phyloP scores from a whole-genome alignment of 2,113 vertebrate species.

The Gambusia holbrooki region DNA sequence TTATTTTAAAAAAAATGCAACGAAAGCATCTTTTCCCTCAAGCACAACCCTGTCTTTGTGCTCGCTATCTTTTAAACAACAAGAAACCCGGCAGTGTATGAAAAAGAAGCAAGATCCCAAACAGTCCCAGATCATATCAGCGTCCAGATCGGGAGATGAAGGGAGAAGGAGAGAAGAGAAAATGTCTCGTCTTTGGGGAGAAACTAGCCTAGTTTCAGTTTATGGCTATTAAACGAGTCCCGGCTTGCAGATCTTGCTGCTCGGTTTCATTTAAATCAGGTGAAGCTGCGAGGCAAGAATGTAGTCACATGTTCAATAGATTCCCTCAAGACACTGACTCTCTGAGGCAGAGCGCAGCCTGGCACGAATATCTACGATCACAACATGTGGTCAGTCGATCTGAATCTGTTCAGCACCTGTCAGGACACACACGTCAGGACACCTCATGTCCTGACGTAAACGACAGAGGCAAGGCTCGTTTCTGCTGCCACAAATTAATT shows the following conservation, averaged over 20 bases:
- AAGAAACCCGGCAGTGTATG: conserved; percentile 12
- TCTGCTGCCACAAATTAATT: background rate
- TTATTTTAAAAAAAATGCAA: background rate
- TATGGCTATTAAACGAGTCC: conserved; percentile 62
- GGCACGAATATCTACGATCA: conserved; percentile 23
- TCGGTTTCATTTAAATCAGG: conserved; percentile 55
- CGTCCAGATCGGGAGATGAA: conserved; percentile 22
- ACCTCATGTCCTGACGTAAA: background rate
- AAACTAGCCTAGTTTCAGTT: conserved; percentile 66
- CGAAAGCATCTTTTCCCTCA: conserved; percentile 3
- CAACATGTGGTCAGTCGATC: conserved; percentile 41
- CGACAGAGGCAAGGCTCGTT: conserved; percentile 1
- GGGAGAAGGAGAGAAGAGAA: background rate
- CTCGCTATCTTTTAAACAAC: conserved; percentile 2
- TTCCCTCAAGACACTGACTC: conserved; percentile 29
- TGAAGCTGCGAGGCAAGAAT: conserved; percentile 58
- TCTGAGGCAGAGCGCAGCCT: conserved; percentile 12
- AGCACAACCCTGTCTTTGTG: conserved; percentile 12
- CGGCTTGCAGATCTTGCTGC: conserved; percentile 62
- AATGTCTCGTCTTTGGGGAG: conserved; percentile 42
- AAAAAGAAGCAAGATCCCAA: conserved; percentile 14
- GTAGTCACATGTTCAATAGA: conserved; percentile 26
- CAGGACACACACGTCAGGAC: too few species aligned
- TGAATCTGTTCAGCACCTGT: conserved; percentile 30
- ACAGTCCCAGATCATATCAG: conserved; percentile 44